Evolutionary conservation across 2,888 invertebrate genomes (phyloP).

Genomic region (Chesias legatella): DNA sequence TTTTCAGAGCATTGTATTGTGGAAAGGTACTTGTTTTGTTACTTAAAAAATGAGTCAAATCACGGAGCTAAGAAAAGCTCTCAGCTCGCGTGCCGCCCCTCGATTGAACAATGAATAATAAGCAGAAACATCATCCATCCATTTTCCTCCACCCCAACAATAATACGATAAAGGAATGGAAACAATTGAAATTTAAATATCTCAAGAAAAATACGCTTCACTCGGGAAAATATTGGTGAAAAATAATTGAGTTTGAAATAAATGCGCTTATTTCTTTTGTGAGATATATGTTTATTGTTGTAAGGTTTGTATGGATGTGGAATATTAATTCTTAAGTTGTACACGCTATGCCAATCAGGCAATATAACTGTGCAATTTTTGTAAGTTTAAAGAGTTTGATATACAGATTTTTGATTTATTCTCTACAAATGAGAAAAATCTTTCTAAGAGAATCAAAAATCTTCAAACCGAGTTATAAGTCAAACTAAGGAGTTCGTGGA

Average conservation of each 20-base stretch:
- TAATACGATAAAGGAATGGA: conserved; percentile 61
- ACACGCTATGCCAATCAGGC: too few relatives aligned
- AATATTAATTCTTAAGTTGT: too few relatives aligned
- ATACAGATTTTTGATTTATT: too few relatives aligned
- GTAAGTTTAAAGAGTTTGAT: too few relatives aligned
- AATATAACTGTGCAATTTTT: too few relatives aligned
- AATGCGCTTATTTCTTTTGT: conserved; percentile 19
- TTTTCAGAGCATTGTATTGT: conserved; percentile 10
- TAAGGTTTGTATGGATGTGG: neutral
- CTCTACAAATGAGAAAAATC: too few relatives aligned
- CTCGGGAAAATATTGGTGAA: conserved; percentile 45
- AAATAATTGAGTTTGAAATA: conserved; percentile 32
- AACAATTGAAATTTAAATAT: conserved; percentile 74
- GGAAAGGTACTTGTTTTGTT: conserved; percentile 61
- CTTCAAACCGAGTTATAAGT: too few relatives aligned
- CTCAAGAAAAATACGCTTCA: conserved; percentile 54
- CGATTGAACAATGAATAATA: conserved; percentile 73
- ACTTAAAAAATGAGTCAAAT: conserved; percentile 73
- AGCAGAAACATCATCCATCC: conserved; percentile 70
- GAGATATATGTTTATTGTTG: neutral
- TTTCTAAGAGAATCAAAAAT: too few relatives aligned
- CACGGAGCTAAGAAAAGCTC: conserved; percentile 61
- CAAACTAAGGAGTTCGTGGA: too few relatives aligned
- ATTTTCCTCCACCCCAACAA: conserved; percentile 70
- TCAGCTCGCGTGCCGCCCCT: conserved; percentile 38